Percentiles rank a stretch among this genome's conserved stretches.
These are phyloP conservation scores for Drosophila kuntzei DNA, from an alignment of 2,888 invertebrate species.

Conservation along the genomic window DNA sequence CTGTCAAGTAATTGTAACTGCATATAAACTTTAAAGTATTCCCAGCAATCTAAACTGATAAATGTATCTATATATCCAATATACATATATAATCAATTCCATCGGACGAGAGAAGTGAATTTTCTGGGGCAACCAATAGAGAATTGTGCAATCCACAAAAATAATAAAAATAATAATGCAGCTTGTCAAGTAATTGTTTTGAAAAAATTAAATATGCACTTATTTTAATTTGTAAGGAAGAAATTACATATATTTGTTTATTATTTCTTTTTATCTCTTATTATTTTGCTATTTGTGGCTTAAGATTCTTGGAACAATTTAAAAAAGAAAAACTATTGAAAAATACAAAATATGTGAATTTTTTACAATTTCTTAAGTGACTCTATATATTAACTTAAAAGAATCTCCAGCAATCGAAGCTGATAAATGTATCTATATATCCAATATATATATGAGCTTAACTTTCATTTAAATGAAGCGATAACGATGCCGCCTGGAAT, in stretches of 20 bases:
- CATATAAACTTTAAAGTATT: conserved; percentile 13
- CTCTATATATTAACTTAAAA: conserved; percentile 10
- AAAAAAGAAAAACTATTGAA: too few species aligned
- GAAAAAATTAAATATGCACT: background rate
- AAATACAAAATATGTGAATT: too few species aligned
- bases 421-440: conserved; percentile 1
- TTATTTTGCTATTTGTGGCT: too few species aligned
- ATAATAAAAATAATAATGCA: too few species aligned
- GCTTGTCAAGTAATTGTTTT: background rate
- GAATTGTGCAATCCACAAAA: conserved; percentile 38
- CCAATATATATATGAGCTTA: background rate
- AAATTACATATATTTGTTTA: background rate
- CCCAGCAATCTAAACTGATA: conserved; percentile 7
- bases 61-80: background rate
- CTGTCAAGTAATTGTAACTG: too few species aligned
- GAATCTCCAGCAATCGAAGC: conserved; percentile 5
- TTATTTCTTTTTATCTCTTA: too few species aligned
- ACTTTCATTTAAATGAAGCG: conserved; percentile 72
- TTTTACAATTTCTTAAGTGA: too few species aligned
- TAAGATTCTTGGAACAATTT: too few species aligned
- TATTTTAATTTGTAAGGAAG: too few species aligned
- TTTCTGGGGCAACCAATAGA: conserved; percentile 28
- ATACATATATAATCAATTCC: conserved; percentile 8
- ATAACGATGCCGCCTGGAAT: conserved; percentile 39
- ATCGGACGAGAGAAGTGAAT: conserved; percentile 63